Evolutionary conservation across 2,113 vertebrate species (phyloP).

Genomic region (Rhinogobius similis): DNA sequence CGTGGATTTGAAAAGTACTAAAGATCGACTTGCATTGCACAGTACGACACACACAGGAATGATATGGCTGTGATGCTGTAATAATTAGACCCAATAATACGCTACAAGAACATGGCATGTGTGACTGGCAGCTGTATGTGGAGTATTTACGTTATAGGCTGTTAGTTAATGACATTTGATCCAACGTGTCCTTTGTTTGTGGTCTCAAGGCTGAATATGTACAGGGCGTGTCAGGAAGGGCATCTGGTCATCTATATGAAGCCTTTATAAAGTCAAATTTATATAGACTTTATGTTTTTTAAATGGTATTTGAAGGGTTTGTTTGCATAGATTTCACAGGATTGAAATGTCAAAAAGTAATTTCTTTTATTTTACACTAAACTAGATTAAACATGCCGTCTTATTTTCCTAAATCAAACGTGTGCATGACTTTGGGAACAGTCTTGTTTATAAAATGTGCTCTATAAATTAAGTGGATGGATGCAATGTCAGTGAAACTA

Average conservation of each 20-base stretch:
- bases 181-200: neutral
- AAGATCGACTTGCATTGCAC: neutral
- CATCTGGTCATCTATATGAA: too few species aligned
- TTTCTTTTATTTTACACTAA: too few species aligned
- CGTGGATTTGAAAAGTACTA: neutral
- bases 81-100: neutral
- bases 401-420: too few species aligned
- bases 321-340: neutral
- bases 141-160: neutral
- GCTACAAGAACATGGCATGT: neutral
- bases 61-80: neutral
- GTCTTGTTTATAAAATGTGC: too few species aligned
- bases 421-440: too few species aligned
- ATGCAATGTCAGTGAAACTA: too few species aligned
- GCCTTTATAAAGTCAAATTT: neutral
- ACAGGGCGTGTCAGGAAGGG: neutral
- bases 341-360: too few species aligned
- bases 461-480: too few species aligned
- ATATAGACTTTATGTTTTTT: too few species aligned
- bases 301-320: neutral
- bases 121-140: neutral
- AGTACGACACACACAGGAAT: neutral
- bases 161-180: neutral
- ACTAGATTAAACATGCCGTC: too few species aligned
- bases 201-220: neutral